Evolutionary conservation across 53 echinoderm and acorn worm genomes (phyloP).

Genomic region (Luidia sarsii): DNA sequence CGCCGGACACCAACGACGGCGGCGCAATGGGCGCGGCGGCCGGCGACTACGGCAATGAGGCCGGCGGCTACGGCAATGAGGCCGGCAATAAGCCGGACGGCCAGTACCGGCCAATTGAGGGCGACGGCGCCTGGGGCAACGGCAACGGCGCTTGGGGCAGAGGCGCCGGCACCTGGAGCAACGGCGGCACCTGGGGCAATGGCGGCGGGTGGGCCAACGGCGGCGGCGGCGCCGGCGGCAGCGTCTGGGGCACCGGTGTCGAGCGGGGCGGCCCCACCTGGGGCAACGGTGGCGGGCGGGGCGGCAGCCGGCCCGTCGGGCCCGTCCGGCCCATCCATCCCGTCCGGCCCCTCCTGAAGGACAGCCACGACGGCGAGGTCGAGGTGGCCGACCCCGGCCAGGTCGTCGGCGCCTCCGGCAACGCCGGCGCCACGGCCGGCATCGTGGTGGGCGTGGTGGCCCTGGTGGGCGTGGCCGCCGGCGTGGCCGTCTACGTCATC

Average conservation of each 20-base stretch:
- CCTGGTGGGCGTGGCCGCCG: conserved; percentile 41
- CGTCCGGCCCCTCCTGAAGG: neutral
- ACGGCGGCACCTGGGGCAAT: too few species aligned
- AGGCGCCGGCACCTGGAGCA: too few species aligned
- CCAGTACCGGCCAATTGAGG: too few species aligned
- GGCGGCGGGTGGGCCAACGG: too few species aligned
- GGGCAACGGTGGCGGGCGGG: neutral
- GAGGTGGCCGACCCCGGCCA: conserved; percentile 8
- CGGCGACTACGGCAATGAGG: too few species aligned
- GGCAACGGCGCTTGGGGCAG: too few species aligned
- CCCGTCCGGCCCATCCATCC: too few species aligned
- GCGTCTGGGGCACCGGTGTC: too few species aligned
- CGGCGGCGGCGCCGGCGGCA: too few species aligned
- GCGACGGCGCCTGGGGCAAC: too few species aligned
- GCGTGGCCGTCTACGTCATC: conserved; percentile 38
- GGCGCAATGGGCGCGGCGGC: neutral
- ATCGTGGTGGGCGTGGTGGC: conserved; percentile 43
- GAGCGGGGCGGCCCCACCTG: too few species aligned
- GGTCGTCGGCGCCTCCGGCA: conserved; percentile 6
- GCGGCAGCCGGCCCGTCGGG: too few species aligned
- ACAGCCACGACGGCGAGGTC: neutral
- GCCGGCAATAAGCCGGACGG: conserved; percentile 15
- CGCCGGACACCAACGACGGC: neutral
- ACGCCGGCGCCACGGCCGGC: conserved; percentile 24
- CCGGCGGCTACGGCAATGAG: conserved; percentile 12